Base-by-base conservation (phyloP, 2,888 invertebrate genomes). In the Lasioglossum lativentre region DNA sequence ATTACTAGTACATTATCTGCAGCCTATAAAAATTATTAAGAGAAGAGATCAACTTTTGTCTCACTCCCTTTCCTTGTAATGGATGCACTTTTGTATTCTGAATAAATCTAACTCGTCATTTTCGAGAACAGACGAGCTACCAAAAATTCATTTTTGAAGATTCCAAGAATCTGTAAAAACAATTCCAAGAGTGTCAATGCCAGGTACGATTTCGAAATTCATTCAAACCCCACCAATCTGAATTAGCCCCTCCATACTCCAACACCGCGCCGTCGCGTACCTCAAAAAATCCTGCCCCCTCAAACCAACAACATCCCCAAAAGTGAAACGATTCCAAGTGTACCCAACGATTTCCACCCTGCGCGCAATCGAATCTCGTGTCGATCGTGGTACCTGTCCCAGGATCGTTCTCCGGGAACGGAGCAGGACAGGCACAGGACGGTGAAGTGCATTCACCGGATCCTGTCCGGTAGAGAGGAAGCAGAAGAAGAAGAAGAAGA, bases 381-480 rank as follows among this genome's bases (percentile, higher is more conserved):
- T 52, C 23, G 52, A 52, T 52, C 52, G 52, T 52, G 23, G 8
- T 19, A 5, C 47, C 19, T 19, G 45, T 19, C 47, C 47, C 19
- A 19, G 23, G 23, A 52, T 52, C 52, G 23, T 23, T 52, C 23
- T 52, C 23, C 23, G 8, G 52, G 23, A 52, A 23, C 8, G 52
- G 6, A 23, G 47, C 23, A 47, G 47, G 47, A 52, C 47, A 23
- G 8, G 8, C 52, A 16, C 45, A 23, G 23, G 52, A 52, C 23
- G 56, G 34, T 27, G 52, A 34, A 56, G 42, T 56, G 68, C 66
- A 47, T 27, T 40, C 47, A 27, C 70, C 68, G 74, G 59, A 59
- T 59, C 52, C 52, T 52, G 52, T 19, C 52, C 52, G 52, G 52
- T 52, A 23, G 23, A 52, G 52, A 52, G 23, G 52, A 52, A 52